Evolutionary conservation across 1,140 invertebrate genomes (phyloP).

Genomic region (Eumaeus atala): DNA sequence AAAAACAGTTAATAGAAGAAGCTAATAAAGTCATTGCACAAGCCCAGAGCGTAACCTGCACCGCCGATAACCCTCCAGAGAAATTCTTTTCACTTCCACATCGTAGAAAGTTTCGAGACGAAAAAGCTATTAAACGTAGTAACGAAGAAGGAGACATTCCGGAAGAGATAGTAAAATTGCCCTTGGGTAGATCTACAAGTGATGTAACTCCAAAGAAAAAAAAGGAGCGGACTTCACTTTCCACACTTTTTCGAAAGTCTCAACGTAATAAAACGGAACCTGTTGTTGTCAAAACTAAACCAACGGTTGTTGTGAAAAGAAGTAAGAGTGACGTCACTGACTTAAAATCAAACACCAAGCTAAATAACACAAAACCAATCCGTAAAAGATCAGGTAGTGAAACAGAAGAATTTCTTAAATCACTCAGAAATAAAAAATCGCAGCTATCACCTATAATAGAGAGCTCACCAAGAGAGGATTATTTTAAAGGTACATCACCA

Average conservation of each 20-base stretch:
- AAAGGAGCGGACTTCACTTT: constrained; percentile 73
- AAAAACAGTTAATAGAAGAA: constrained; percentile 80
- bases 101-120: constrained; percentile 63
- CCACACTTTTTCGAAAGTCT: constrained; percentile 76
- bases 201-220: constrained; percentile 71
- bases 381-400: constrained; percentile 70
- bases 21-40: constrained; percentile 81
- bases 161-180: constrained; percentile 39
- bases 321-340: constrained; percentile 83
- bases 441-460: constrained; percentile 87
- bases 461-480: constrained; percentile 78
- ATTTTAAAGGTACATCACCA: constrained; percentile 75
- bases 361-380: constrained; percentile 56
- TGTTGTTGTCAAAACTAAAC: constrained; percentile 61
- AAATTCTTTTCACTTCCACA: constrained; percentile 79
- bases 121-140: constrained; percentile 59
- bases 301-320: constrained; percentile 68
- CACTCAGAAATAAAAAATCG: constrained; percentile 74
- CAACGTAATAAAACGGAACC: constrained; percentile 59
- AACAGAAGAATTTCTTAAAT: constrained; percentile 73
- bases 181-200: constrained; percentile 69
- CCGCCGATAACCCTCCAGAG: constrained; percentile 71
- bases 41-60: constrained; percentile 78
- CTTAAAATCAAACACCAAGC: constrained; percentile 70
- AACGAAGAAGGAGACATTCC: constrained; percentile 51